A percentile compares a stretch with the other conserved stretches of the same genome.
These are phyloP conservation scores for Crotalus horridus DNA, from an alignment of 2,113 vertebrate genomes.

Conservation along the genomic window DNA sequence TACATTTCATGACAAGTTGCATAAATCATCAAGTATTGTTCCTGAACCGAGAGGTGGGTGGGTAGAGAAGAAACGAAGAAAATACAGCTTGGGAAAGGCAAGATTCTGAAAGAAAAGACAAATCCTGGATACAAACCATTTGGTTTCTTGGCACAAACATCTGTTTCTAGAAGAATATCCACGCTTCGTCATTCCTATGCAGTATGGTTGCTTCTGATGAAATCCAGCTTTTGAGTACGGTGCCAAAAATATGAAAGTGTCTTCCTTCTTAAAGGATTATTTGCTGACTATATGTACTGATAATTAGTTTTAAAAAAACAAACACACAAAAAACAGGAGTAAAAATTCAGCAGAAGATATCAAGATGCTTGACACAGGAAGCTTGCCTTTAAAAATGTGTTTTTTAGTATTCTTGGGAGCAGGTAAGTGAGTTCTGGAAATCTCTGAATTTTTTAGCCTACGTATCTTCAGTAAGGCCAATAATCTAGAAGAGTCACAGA, in stretches of 20 bases:
- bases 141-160: neutral
- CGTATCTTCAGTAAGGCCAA: neutral
- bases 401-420: neutral
- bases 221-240: neutral
- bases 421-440: constrained; percentile 31
- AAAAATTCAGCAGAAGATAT: neutral
- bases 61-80: neutral
- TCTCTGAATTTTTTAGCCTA: neutral
- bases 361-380: constrained; percentile 28
- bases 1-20: neutral
- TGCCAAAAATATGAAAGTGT: neutral
- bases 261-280: neutral
- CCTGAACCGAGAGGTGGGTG: neutral
- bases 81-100: neutral
- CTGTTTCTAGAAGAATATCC: neutral
- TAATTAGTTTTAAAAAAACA: neutral
- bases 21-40: neutral
- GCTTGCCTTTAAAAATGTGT: neutral
- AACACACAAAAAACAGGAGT: neutral
- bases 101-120: neutral
- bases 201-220: neutral
- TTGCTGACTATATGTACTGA: neutral
- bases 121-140: neutral
- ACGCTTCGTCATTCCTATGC: neutral
- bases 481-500: neutral